Conservation (phyloP, 2,888 invertebrate genomes). For the Megaustenia siamemsis region DNA sequence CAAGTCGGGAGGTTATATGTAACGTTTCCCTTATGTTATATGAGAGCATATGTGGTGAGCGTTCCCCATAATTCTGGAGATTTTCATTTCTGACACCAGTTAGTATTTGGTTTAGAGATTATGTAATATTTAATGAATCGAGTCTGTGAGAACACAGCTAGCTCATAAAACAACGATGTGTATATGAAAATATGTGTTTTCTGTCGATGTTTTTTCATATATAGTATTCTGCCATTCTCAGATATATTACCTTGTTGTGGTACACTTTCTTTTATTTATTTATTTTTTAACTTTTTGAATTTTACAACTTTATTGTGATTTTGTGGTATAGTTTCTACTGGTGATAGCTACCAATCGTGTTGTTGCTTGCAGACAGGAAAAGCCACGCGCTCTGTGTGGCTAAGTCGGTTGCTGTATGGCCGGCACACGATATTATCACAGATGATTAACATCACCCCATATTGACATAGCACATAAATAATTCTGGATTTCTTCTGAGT, state of each 20-base stretch:
- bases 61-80: not conserved
- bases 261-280: not conserved
- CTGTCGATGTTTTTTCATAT: not conserved
- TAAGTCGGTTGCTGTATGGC: too few relatives aligned
- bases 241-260: not conserved
- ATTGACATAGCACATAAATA: too few relatives aligned
- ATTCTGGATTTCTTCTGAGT: too few relatives aligned
- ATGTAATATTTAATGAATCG: not conserved
- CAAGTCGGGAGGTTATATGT: too few relatives aligned
- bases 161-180: slow-evolving; percentile 37
- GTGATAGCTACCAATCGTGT: not conserved
- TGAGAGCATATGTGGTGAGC: too few relatives aligned
- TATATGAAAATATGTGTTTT: too few relatives aligned
- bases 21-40: too few relatives aligned
- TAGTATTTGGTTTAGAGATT: slow-evolving; percentile 5
- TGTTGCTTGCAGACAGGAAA: too few relatives aligned
- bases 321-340: not conserved
- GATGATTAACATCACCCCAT: too few relatives aligned
- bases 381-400: too few relatives aligned
- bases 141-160: slow-evolving; percentile 1
- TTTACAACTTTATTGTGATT: slow-evolving; percentile 6
- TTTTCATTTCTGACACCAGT: not conserved
- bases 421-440: too few relatives aligned
- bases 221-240: not conserved
- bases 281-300: not conserved